Conservation (phyloP, 1,140 invertebrate species). For the Trypoxylus dichotomus region DNA sequence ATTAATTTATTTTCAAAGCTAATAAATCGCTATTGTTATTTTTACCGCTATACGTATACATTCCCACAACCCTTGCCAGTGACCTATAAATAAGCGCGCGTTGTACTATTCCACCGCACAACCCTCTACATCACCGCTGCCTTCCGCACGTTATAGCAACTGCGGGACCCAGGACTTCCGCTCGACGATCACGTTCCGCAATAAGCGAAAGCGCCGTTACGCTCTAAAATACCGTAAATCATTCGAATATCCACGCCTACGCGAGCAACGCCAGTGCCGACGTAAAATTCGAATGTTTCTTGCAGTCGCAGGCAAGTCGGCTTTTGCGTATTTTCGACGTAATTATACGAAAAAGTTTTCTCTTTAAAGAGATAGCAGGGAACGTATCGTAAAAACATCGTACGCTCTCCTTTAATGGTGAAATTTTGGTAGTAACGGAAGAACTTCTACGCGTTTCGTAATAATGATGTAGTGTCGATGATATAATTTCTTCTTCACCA, state of each 20-base stretch:
- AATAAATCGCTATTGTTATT: constrained; percentile 15
- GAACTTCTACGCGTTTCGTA: no score
- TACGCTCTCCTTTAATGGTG: no score
- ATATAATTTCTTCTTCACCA: no score
- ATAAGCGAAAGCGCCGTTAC: constrained; percentile 25
- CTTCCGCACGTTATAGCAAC: background rate
- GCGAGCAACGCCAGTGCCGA: background rate
- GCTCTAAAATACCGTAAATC: constrained; percentile 25
- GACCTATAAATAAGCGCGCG: constrained; percentile 17
- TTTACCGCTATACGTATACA: background rate
- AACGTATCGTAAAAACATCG: no score
- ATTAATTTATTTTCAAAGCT: constrained; percentile 10
- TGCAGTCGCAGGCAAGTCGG: background rate
- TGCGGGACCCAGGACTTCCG: constrained; percentile 15
- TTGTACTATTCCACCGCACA: background rate
- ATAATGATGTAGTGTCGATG: no score
- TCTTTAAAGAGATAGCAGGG: no score
- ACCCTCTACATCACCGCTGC: background rate
- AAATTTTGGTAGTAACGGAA: no score
- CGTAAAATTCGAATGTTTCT: background rate
- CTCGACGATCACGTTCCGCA: constrained; percentile 27
- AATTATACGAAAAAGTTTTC: no score
- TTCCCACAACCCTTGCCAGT: constrained; percentile 2
- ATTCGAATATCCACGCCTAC: constrained; percentile 24
- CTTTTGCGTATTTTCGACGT: no score